Evolutionary conservation across 2,888 invertebrate genomes (phyloP).

Genomic region (Nycteola revayana): DNA sequence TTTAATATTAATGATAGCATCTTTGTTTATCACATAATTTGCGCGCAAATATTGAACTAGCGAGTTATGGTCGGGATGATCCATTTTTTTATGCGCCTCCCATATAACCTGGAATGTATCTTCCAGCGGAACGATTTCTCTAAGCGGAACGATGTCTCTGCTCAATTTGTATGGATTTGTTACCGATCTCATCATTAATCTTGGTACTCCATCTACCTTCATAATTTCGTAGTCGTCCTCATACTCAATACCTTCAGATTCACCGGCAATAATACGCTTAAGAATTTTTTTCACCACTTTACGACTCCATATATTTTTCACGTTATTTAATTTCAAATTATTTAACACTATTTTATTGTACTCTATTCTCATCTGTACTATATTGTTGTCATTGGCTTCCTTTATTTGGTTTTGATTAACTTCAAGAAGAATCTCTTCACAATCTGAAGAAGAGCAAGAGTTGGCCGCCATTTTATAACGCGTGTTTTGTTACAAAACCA

Average conservation of each 20-base stretch:
- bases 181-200: background rate
- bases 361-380: background rate
- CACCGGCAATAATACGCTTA: too few species aligned
- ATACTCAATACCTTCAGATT: too few species aligned
- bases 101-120: slow-evolving; percentile 14
- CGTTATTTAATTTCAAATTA: background rate
- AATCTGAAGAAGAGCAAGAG: background rate
- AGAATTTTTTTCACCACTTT: background rate
- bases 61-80: slow-evolving; percentile 1
- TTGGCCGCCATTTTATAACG: background rate
- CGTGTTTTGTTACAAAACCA: too few species aligned
- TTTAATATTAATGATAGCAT: slow-evolving; percentile 2
- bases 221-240: background rate
- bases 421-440: too few species aligned
- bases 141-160: background rate
- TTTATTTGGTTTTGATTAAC: too few species aligned
- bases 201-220: background rate
- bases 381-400: too few species aligned
- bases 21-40: slow-evolving; percentile 6
- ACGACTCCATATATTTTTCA: background rate
- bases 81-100: slow-evolving; percentile 7
- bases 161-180: background rate
- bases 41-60: slow-evolving; percentile 1
- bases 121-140: slow-evolving; percentile 10
- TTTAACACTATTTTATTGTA: background rate